Base-by-base conservation (phyloP, 1,140 invertebrate species). In the Leptestheria dahalacensis region DNA sequence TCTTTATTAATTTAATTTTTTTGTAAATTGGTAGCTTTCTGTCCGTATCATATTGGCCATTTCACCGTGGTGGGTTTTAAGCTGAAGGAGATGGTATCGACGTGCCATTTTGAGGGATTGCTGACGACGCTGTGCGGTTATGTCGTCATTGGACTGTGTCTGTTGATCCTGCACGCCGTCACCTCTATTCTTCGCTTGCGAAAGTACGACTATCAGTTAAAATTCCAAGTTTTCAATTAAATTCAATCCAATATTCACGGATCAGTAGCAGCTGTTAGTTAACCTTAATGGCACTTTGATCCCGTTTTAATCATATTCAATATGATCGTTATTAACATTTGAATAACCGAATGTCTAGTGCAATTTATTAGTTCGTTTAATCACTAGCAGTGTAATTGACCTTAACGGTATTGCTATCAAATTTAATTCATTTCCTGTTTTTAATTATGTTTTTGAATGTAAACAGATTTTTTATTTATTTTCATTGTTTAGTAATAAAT, bases 91-190 rank as follows among this genome's bases (percentile, higher is more conserved):
- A 76, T 84, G 66, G 83, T 82, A 51, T 81, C 75, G 0, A 78
- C 84, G 1, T 81, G 86, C 4, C 90, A 95, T 69, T 97, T 97
- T 74, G 90, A 94, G 67, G 92, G 92, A 0, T 72, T 95, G 2
- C 71, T 99, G 25, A 96, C 92, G 1, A 94, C 95, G 0, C 70
- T 97, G 10, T 83, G 87, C 66, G 96, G 96, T 20, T 98, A 98
- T 72, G 84, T 91, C 62, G 80, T 92, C 3, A 86, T 97, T 51
- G 91, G 92, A 0, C 72, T 91, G 11, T 80, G 81, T 12, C 74
- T 97, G 15, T 84, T 94, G 2, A 68, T 91, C 2, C 71, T 97
- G 20, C 93, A 97, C 71, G 82, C 82, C 10, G 59, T 79, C 20
- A 74, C 77, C 41, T 72, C 74, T 3, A 49, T 68, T 1, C 75